Evolutionary conservation across 2,888 invertebrate species (phyloP).

Genomic region (Tipula helvola): DNA sequence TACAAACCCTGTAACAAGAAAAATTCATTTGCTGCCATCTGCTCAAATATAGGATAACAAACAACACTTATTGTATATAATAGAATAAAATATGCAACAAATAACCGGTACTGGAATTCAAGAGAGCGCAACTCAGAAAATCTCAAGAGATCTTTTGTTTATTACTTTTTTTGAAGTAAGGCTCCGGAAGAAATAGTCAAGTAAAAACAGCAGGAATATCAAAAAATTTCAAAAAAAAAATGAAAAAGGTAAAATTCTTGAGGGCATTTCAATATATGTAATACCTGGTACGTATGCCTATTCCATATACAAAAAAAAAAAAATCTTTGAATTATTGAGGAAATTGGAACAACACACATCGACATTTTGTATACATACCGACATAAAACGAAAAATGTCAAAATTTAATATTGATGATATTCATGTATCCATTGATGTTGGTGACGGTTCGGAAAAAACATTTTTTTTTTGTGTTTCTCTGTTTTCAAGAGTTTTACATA

Average conservation of each 20-base stretch:
- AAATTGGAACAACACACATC: not conserved
- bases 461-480: not conserved
- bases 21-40: too few species aligned
- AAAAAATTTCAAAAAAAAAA: not conserved
- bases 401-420: not conserved
- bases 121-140: not conserved
- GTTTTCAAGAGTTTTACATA: not conserved
- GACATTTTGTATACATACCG: not conserved
- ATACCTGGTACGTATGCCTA: not conserved
- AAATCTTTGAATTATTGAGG: not conserved
- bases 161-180: not conserved
- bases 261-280: not conserved
- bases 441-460: not conserved
- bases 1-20: too few species aligned
- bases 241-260: not conserved
- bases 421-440: not conserved
- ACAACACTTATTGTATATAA: too few species aligned
- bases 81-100: too few species aligned
- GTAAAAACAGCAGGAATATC: not conserved
- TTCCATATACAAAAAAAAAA: not conserved
- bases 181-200: not conserved
- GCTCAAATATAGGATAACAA: too few species aligned
- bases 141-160: not conserved
- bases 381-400: not conserved
- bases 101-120: not conserved